Percentiles rank a stretch among this genome's conserved stretches.
Evolutionary conservation across 2,113 vertebrate genomes (phyloP).

Genomic region (Carettochelys insculpta): DNA sequence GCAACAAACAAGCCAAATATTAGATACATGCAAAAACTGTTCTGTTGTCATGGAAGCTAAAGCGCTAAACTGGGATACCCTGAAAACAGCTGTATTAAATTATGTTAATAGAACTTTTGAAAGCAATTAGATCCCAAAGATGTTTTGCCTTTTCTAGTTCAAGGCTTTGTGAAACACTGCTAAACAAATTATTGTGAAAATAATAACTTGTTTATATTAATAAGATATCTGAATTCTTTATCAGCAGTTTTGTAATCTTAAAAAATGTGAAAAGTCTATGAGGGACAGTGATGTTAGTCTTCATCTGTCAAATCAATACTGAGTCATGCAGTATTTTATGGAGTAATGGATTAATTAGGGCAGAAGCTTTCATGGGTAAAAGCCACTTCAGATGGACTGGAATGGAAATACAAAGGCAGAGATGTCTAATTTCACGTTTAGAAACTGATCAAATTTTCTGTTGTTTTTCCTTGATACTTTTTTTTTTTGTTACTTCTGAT

Average conservation of each 20-base stretch:
- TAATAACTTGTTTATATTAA: conserved; percentile 75
- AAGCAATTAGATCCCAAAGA: conserved; percentile 72
- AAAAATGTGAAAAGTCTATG: no score
- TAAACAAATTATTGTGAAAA: conserved; percentile 75
- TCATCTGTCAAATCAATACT: no score
- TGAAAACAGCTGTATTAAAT: conserved; percentile 44
- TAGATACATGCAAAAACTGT: conserved; percentile 36
- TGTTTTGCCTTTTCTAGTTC: conserved; percentile 70
- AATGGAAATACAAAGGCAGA: no score
- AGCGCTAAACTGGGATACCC: conserved; percentile 37
- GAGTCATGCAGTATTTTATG: no score
- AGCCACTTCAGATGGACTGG: no score
- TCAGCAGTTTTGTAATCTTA: conserved; percentile 45
- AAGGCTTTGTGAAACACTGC: conserved; percentile 56
- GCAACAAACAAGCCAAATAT: conserved; percentile 23
- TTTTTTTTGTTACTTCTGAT: conserved; percentile 9
- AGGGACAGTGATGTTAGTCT: no score
- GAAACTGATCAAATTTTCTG: conserved; percentile 58
- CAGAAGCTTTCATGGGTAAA: no score
- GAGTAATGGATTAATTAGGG: no score
- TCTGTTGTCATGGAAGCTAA: conserved; percentile 37
- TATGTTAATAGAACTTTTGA: conserved; percentile 69
- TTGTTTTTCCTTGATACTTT: conserved; percentile 32
- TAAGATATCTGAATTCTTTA: conserved; percentile 62
- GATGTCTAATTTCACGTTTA: conserved; percentile 64